Percentiles rank a stretch among this genome's conserved stretches.
These are phyloP conservation scores for Stramonita haemastoma DNA, from an alignment of 2,888 invertebrate genomes.

Conservation along the genomic window DNA sequence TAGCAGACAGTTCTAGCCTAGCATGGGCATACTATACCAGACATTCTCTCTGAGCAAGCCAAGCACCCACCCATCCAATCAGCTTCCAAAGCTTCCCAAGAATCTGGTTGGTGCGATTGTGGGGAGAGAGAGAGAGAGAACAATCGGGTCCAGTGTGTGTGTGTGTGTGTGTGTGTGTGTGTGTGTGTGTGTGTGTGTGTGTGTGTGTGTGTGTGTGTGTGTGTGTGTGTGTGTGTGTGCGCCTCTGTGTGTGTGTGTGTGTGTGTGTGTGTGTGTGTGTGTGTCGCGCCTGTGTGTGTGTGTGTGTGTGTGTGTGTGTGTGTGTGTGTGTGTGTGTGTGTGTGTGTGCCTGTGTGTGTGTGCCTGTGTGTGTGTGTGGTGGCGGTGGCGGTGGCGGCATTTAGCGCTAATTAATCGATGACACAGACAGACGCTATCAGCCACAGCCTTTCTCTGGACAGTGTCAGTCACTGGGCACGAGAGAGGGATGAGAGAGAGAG, in stretches of 20 bases:
- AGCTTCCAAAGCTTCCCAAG: not conserved
- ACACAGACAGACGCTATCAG: slow-evolving; percentile 24
- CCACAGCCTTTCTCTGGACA: not conserved
- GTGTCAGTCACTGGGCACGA: slow-evolving; percentile 3
- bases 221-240: not conserved
- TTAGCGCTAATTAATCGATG: slow-evolving; percentile 42
- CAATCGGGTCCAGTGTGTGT: not conserved
- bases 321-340: not conserved
- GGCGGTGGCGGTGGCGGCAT: not conserved
- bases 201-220: slow-evolving; percentile 10
- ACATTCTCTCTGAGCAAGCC: not conserved
- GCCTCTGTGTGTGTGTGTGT: not conserved
- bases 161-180: not conserved
- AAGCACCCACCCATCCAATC: not conserved
- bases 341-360: not conserved
- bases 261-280: not conserved
- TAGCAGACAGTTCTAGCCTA: not conserved
- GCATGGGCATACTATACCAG: not conserved
- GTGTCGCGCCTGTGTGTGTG: no score
- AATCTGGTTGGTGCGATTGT: not conserved
- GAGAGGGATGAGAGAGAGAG: not conserved
- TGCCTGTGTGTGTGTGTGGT: not conserved
- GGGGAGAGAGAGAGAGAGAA: not conserved
- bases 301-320: not conserved
- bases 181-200: slow-evolving; percentile 13